phyloP scores from a whole-genome alignment of 2,113 vertebrate species.

The Rostratula benghalensis region DNA sequence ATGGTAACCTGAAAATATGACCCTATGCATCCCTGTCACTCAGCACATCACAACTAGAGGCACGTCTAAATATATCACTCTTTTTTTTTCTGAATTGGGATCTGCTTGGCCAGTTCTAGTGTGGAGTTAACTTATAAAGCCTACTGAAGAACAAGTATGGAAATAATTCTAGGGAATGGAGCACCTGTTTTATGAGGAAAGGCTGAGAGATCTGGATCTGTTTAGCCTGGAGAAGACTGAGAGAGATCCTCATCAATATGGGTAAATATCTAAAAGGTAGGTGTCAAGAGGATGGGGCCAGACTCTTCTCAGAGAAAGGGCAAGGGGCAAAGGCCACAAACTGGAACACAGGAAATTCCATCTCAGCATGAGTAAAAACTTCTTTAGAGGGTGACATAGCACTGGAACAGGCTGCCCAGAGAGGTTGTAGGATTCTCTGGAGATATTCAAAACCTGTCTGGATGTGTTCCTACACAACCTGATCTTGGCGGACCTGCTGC shows the following conservation, averaged over 20 bases:
- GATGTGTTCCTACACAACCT: background rate
- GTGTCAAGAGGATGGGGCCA: background rate
- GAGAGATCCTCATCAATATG: background rate
- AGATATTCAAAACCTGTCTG: no score
- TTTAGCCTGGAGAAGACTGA: background rate
- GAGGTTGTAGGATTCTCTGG: no score
- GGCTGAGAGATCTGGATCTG: no score
- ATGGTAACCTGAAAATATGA: background rate
- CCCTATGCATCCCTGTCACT: background rate
- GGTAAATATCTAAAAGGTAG: background rate
- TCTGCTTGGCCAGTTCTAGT: background rate
- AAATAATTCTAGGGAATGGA: background rate
- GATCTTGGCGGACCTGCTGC: background rate
- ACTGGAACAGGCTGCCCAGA: no score
- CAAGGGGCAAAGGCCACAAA: background rate
- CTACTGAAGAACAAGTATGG: background rate
- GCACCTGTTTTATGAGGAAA: no score
- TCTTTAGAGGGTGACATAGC: no score
- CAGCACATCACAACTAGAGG: background rate
- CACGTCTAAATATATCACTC: background rate
- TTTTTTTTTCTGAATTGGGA: background rate
- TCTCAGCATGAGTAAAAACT: background rate
- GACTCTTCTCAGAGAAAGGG: background rate
- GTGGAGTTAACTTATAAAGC: background rate
- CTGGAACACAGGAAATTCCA: background rate